Conservation (phyloP, 2,797 vertebrate species). For the Rallus crepitans region DNA sequence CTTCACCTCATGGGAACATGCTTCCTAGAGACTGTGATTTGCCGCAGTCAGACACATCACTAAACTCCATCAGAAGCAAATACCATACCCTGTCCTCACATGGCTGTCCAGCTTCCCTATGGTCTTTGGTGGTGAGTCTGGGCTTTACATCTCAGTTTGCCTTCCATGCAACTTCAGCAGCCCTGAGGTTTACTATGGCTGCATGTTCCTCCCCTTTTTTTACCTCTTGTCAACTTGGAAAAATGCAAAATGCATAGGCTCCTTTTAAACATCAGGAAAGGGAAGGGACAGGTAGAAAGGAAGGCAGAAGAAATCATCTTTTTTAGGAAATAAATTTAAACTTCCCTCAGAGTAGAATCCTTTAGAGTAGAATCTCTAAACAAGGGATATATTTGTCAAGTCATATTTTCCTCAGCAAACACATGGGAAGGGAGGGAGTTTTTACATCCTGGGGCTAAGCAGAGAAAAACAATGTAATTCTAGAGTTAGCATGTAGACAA, state of each 20-base stretch:
- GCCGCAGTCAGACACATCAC: not conserved
- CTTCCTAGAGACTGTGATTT: not conserved
- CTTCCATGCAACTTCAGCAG: not conserved
- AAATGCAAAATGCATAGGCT: not conserved
- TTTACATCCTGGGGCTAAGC: not conserved
- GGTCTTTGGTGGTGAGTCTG: not conserved
- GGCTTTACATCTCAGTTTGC: not conserved
- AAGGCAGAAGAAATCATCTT: not conserved
- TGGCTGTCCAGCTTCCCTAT: not conserved
- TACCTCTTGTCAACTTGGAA: not conserved
- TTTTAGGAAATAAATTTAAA: not conserved
- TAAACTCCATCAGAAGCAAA: not conserved
- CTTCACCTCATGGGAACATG: not conserved
- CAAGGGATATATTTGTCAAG: not conserved
- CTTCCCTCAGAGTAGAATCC: not conserved
- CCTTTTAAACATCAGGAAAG: not conserved
- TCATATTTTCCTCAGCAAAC: not conserved
- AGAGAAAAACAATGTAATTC: constrained; percentile 4
- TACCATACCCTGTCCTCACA: not conserved
- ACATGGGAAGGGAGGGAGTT: not conserved
- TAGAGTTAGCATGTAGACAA: not conserved
- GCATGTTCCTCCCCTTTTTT: not conserved
- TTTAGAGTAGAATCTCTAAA: not conserved
- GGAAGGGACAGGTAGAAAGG: not conserved
- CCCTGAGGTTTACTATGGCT: not conserved